Evolutionary conservation across 1,140 invertebrate genomes (phyloP), one percentile per base, ranked within the genome.

Genomic region (Apis mellifera): DNA sequence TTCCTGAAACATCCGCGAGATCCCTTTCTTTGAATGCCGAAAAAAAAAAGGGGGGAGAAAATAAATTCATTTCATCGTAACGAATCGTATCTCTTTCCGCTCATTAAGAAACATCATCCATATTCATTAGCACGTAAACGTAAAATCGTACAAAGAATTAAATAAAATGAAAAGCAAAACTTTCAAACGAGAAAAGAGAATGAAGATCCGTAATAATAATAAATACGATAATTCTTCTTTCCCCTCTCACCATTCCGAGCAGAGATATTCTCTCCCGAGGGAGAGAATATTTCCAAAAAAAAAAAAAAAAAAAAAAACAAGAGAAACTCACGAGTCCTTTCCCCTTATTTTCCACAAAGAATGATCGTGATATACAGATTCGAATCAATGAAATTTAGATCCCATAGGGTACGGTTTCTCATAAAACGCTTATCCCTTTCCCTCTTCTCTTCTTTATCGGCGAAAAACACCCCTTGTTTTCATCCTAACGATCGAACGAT

Each of bases 381-480:
- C 32, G 12, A 12, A 65, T 65, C 32, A 32, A 21, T 23, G 21
- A 52, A 71, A 57, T 60, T 78, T 70, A 23, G 52, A 32, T 32
- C 23, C 1, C 23, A 21, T 68, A 60, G 78, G 52, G 19, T 50
- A 57, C 52, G 60, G 60, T n/a, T 12, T 50, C 3, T 52, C 52
- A 50, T 80, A 57, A 74, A 74, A 74, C 78, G 59, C 52, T 80
- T 80, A 80, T 80, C 70, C 52, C n/a, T 65, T 50, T 32, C 32
- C 17, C 1, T n/a, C 69, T 26, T 65, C n/a, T 12, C 62, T 9
- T 13, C n/a, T 52, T 81, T 66, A 80, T 81, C 70, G 71, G n/a
- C 9, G 32, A 48, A 64, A 72, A 73, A 64, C 59, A 64, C 4
- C 59, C 32, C 12, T 54, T 54, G 54, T 60, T 71, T 79, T 71